A percentile compares a stretch with the other conserved stretches of the same genome.
Evolutionary conservation across 1,140 invertebrate genomes (phyloP).

Genomic region (Anastatus disparis): DNA sequence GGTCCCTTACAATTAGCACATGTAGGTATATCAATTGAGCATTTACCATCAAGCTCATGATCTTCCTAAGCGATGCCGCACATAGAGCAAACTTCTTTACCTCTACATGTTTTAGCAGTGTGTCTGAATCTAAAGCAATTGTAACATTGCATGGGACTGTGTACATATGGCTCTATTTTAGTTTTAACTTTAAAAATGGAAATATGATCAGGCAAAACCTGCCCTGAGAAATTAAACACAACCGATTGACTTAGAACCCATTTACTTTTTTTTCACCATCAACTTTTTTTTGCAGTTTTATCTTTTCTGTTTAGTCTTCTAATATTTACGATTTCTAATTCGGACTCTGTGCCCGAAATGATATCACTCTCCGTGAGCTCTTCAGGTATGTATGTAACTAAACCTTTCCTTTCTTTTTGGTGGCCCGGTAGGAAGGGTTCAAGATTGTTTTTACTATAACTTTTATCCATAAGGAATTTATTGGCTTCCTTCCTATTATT

Average conservation of each 20-base stretch:
- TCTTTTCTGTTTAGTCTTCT: too few species aligned
- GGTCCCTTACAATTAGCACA: too few species aligned
- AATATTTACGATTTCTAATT: background rate
- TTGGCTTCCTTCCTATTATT: conserved; percentile 4
- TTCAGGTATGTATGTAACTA: too few species aligned
- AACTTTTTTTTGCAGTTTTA: background rate
- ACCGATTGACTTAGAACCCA: background rate
- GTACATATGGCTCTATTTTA: background rate
- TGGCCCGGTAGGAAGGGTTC: conserved; percentile 15
- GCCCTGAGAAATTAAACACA: background rate
- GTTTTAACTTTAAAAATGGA: too few species aligned
- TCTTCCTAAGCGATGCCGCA: background rate
- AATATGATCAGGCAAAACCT: too few species aligned
- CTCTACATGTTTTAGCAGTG: background rate
- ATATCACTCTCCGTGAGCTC: too few species aligned
- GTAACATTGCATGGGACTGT: background rate
- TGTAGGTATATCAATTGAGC: too few species aligned
- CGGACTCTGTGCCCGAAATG: background rate
- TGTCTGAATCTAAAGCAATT: conserved; percentile 1
- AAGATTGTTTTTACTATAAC: background rate
- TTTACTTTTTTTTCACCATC: background rate
- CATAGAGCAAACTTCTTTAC: background rate
- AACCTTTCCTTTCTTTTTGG: too few species aligned
- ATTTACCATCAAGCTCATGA: background rate
- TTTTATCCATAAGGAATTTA: background rate